A percentile compares a stretch with the other conserved stretches of the same genome.
Evolutionary conservation across 2,888 invertebrate species (phyloP).

Genomic region (Rotaria sp.): DNA sequence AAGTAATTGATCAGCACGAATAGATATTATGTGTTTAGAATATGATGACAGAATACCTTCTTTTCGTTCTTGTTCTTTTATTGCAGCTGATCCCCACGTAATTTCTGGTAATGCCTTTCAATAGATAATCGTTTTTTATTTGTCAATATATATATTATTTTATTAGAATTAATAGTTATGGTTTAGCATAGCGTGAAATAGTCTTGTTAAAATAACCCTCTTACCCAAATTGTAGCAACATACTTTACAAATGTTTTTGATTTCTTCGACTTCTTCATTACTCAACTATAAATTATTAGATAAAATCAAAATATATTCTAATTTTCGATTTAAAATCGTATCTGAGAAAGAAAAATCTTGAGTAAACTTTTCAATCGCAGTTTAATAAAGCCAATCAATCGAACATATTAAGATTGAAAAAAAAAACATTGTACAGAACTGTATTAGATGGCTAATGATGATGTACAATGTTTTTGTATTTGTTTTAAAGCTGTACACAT

Average conservation of each 20-base stretch:
- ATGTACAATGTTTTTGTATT: no score
- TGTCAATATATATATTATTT: background rate
- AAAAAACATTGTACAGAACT: no score
- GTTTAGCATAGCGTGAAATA: no score
- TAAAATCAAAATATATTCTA: background rate
- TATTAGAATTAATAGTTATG: no score
- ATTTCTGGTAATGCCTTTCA: background rate
- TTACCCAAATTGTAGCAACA: no score
- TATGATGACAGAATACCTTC: background rate
- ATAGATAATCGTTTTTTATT: background rate
- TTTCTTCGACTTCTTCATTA: background rate
- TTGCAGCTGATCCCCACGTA: background rate
- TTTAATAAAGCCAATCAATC: no score
- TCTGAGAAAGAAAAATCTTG: no score
- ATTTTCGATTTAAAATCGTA: background rate
- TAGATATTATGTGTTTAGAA: background rate
- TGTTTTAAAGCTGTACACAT: no score
- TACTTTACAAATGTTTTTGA: background rate
- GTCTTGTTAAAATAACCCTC: no score
- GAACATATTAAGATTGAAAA: no score
- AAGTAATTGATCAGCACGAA: constrained; percentile 16
- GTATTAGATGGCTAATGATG: no score
- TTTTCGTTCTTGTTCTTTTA: background rate
- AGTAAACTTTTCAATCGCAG: no score
- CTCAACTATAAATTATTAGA: background rate